Conservation (phyloP, 1,140 invertebrate species). For the Armadillidium nasatum region DNA sequence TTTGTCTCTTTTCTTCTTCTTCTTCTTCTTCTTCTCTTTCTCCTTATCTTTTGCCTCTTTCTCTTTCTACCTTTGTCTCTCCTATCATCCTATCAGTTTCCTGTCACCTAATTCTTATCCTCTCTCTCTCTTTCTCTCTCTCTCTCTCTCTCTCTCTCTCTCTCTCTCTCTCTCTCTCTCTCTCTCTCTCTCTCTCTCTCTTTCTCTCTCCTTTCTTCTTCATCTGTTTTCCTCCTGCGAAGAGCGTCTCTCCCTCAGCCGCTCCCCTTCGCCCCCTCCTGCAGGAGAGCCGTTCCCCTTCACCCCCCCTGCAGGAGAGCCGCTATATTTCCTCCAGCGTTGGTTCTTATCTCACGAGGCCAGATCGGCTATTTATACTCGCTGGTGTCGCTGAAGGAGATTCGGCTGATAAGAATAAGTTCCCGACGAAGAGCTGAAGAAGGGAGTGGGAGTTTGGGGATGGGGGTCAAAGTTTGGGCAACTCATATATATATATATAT, state of each 20-base stretch:
- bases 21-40: neutral
- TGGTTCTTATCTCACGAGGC: neutral
- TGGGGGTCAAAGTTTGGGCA: neutral
- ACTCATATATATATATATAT: neutral
- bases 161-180: neutral
- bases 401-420: neutral
- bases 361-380: conserved; percentile 12
- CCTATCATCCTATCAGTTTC: neutral
- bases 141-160: neutral
- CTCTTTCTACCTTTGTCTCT: neutral
- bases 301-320: neutral
- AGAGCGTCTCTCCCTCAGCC: no score
- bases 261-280: neutral
- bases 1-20: conserved; percentile 31
- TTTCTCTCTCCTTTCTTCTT: neutral
- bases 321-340: neutral
- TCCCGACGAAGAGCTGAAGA: neutral
- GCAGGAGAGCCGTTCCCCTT: neutral
- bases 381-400: neutral
- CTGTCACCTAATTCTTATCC: neutral
- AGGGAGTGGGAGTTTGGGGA: neutral
- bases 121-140: neutral
- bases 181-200: neutral
- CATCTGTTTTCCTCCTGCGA: neutral
- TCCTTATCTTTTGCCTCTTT: neutral